Percentiles rank a stretch among this genome's conserved stretches.
phyloP scores from a whole-genome alignment of 2,888 invertebrate species.

The Thera obeliscata region DNA sequence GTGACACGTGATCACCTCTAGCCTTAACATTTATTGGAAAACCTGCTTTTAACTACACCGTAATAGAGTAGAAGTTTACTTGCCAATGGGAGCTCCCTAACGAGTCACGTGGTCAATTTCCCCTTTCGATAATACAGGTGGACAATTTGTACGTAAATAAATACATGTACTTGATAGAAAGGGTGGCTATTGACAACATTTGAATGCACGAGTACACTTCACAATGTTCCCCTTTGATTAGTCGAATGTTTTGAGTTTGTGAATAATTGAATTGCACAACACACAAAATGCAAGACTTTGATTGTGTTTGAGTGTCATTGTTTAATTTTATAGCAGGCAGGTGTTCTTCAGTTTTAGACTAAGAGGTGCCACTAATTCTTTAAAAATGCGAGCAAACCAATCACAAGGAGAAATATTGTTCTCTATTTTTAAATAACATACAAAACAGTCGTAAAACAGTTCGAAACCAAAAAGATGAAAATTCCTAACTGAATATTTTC shows the following conservation, averaged over 20 bases:
- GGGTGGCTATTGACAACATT: constrained; percentile 40
- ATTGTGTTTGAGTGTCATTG: constrained; percentile 10
- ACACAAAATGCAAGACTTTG: constrained; percentile 8
- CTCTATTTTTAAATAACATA: constrained; percentile 36
- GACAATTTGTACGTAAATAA: constrained; percentile 29
- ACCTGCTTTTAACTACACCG: constrained; percentile 38
- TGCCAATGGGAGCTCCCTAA: constrained; percentile 28
- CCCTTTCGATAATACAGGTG: constrained; percentile 45
- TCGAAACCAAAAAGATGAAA: constrained; percentile 31
- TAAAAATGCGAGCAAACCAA: constrained; percentile 21
- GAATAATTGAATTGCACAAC: constrained; percentile 21
- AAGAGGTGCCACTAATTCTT: background rate
- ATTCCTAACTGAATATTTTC: constrained; percentile 31
- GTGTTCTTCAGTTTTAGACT: constrained; percentile 10
- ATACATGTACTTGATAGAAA: constrained; percentile 20
- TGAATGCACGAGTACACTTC: constrained; percentile 26
- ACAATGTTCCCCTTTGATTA: constrained; percentile 20
- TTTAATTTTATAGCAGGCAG: constrained; percentile 23
- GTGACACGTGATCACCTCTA: constrained; percentile 54
- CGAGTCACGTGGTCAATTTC: constrained; percentile 67
- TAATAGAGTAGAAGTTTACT: constrained; percentile 41
- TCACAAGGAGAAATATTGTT: constrained; percentile 30
- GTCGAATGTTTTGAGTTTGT: constrained; percentile 19
- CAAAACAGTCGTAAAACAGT: constrained; percentile 35
- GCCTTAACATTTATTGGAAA: constrained; percentile 28